Conservation (phyloP, 2,113 vertebrate genomes). For the Canis aureus region DNA sequence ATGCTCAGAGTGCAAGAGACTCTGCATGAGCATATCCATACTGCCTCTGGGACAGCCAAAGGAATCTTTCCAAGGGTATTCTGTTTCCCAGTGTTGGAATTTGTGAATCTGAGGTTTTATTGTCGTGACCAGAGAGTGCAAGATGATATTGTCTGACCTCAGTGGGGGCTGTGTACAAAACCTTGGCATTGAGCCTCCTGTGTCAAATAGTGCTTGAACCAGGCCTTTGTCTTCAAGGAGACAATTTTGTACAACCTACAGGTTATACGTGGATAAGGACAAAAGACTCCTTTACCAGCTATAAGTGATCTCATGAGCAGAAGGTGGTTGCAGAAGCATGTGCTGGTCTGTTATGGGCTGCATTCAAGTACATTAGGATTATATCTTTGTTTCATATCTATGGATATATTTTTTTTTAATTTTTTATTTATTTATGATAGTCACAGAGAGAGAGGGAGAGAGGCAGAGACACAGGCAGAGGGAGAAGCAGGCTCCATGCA, state of each 20-base stretch:
- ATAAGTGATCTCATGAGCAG: not conserved
- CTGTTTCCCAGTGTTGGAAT: accelerated
- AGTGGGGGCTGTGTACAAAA: not conserved
- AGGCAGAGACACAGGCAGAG: too few species aligned
- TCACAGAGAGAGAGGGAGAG: too few species aligned
- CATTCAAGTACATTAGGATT: too few species aligned
- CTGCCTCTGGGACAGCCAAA: too few species aligned
- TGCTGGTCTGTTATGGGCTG: not conserved
- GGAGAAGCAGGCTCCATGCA: too few species aligned
- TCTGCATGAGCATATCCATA: accelerated
- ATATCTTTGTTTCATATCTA: not conserved
- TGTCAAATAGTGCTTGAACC: not conserved
- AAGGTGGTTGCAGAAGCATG: not conserved
- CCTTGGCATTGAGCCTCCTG: not conserved
- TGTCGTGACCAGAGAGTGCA: not conserved
- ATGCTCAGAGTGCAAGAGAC: too few species aligned
- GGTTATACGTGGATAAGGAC: not conserved
- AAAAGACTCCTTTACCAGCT: not conserved
- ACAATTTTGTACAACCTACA: not conserved
- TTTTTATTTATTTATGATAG: too few species aligned
- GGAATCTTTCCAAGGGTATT: not conserved
- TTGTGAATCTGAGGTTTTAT: not conserved
- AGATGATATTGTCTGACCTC: not conserved
- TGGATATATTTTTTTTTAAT: not conserved
- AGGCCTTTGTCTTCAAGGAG: not conserved